Base-by-base conservation (phyloP, 2,113 vertebrate species). In the Callospermophilus lateralis region DNA sequence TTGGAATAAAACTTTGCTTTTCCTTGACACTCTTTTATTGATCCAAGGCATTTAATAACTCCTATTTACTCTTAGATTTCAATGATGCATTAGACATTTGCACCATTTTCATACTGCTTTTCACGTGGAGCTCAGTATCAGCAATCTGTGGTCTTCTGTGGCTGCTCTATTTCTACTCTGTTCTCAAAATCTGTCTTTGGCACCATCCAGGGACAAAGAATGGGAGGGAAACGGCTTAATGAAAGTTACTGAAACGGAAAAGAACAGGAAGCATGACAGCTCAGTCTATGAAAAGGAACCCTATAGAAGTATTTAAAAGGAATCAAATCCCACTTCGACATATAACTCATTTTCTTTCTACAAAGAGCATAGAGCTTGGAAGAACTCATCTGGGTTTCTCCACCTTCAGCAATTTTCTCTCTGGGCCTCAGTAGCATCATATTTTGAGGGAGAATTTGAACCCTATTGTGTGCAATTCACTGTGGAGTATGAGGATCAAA, bases 101-200 rank as follows among this genome's bases (percentile, higher is more conserved):
- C 9, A 30, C 78, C 26, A 8, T 37, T 93, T 79, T 34, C 0
- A 42, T 53, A 73, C 2, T 22, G 76, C 39, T 42, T 26, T 80
- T 93, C 32, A 51, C 1, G 17, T 48, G n/a, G 8, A 15, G 51
- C 37, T 37, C 16, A 15, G 11, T 39, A 42, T n/a, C 68, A 65
- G 81, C 9, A 13, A 24, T 70, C 42, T 63, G 2, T 55, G 34
- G 30, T 17, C 34, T 65, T 90, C 15, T n/a, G 3, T 32, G 28
- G 1, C n/a, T 84, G 3, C 37, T 65, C 0, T 45, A 11, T 28
- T 72, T 85, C 32, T 81, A 32, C 20, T 74, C 79, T 32, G 53
- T 95, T 93, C 32, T 65, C 39, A 76, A 81, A 96, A 65, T 79
- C 32, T 81, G 20, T 74, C 39, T 94, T 73, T 79, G 34, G 37